Evolutionary conservation across 2,113 vertebrate species (phyloP).

Genomic region (Anoura caudifer): DNA sequence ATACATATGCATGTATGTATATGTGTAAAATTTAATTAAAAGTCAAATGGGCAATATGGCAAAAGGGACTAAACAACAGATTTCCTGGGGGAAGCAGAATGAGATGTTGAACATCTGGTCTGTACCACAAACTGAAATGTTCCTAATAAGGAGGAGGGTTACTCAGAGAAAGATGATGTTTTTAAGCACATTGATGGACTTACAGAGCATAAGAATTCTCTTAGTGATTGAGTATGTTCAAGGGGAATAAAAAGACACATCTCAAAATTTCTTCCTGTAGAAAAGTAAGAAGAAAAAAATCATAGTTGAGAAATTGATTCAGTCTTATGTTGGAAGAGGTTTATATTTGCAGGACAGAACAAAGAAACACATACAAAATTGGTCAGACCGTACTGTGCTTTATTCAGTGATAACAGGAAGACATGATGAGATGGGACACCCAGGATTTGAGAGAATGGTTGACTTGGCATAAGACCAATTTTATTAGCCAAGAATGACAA

Average conservation of each 20-base stretch:
- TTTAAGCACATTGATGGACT: background rate
- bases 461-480: conserved; percentile 60
- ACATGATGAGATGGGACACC: conserved; percentile 56
- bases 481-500: conserved; percentile 70
- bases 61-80: background rate
- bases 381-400: background rate
- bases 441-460: conserved; percentile 53
- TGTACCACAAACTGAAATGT: background rate
- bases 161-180: background rate
- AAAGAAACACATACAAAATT: background rate
- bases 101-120: background rate
- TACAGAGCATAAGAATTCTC: background rate
- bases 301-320: background rate
- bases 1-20: background rate
- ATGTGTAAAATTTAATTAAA: background rate
- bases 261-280: background rate
- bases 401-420: conserved; percentile 61
- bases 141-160: background rate
- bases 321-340: background rate
- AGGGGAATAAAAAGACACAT: conserved; percentile 17
- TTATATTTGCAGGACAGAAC: conserved; percentile 20
- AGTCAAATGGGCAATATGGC: background rate
- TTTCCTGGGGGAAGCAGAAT: background rate
- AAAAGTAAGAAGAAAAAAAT: conserved; percentile 12
- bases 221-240: background rate